phyloP scores from a whole-genome alignment of 2,888 invertebrate genomes.

The Hartigia nigra region DNA sequence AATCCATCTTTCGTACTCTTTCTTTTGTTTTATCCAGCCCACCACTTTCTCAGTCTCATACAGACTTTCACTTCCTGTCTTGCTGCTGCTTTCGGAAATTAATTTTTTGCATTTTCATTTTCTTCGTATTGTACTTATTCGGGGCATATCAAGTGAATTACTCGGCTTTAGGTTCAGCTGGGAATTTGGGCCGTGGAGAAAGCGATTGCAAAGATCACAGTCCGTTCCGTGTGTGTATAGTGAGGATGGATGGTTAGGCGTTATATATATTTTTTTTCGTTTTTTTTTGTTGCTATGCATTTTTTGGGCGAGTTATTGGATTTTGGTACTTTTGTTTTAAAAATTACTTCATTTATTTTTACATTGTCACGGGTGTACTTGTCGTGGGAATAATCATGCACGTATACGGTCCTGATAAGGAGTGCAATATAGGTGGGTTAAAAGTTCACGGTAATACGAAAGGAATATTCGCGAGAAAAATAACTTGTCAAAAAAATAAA shows the following conservation, averaged over 20 bases:
- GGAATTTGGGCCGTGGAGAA: constrained; percentile 31
- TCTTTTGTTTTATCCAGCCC: constrained; percentile 21
- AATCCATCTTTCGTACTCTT: neutral
- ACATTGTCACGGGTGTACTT: neutral
- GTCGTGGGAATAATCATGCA: neutral
- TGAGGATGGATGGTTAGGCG: neutral
- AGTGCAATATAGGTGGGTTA: neutral
- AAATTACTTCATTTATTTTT: neutral
- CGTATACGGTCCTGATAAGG: neutral
- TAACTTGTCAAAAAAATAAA: neutral
- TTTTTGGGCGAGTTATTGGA: neutral
- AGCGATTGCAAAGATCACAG: constrained; percentile 59
- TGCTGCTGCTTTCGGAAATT: constrained; percentile 18
- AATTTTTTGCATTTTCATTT: constrained; percentile 18
- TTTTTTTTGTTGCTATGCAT: constrained; percentile 3
- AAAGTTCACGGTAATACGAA: neutral
- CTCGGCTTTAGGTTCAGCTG: constrained; percentile 17
- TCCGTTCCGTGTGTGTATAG: constrained; percentile 41
- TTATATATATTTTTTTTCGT: constrained; percentile 2
- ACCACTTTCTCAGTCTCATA: constrained; percentile 10
- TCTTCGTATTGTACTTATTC: constrained; percentile 10
- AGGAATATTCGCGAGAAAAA: neutral
- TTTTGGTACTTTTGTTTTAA: neutral
- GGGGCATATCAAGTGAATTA: constrained; percentile 23
- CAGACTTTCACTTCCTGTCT: constrained; percentile 14